Evolutionary conservation across 2,113 vertebrate species (phyloP), one percentile per base, ranked within the genome.

Genomic region (Clarias batrachus): DNA sequence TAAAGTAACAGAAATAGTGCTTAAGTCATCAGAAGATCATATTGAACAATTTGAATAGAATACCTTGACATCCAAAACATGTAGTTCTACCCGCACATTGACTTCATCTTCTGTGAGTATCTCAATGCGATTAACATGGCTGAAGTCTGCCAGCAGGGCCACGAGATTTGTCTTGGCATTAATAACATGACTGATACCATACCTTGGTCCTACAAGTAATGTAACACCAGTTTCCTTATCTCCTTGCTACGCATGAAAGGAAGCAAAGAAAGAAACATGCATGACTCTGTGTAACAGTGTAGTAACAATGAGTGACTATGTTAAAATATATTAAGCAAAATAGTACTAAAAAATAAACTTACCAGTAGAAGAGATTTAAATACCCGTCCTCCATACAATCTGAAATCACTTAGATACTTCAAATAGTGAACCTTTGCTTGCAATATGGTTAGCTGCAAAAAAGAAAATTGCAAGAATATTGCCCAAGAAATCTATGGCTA

Each of bases 381-480:
- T 90, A 98, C 97, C 84, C 97, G 95, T 66, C 98, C 98, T 88
- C 98, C 98, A 16, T 98, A 99, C 41, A 99, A 94, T 86, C 96
- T 93, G 63, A 99, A 94, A 89, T 99, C 98, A 90, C 97, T 98
- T 93, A 99, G 97, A 92, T 99, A 99, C 95, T 97, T 97, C 87
- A 99, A 94, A 93, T 99, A 99, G 94, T 99, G 97, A 90, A 98
- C 97, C 95, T 99, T 99, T 92, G 98, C 98, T 95, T 99, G 98
- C 87, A 99, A 91, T 81, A 97, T 96, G 27, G 97, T 98, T 37
- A 99, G 95, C 98, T 99, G 93, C 48, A 89, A 56, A 79, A 83
- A 56, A 79, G 85, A 83, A 90, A 87, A 87, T 37, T 37, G 17
- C 17, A 73, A 79, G 81, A 80, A 2, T 77, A 70, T 90, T 87